Base-by-base conservation (phyloP, 2,797 vertebrate genomes). In the Dromococcyx pavoninus region DNA sequence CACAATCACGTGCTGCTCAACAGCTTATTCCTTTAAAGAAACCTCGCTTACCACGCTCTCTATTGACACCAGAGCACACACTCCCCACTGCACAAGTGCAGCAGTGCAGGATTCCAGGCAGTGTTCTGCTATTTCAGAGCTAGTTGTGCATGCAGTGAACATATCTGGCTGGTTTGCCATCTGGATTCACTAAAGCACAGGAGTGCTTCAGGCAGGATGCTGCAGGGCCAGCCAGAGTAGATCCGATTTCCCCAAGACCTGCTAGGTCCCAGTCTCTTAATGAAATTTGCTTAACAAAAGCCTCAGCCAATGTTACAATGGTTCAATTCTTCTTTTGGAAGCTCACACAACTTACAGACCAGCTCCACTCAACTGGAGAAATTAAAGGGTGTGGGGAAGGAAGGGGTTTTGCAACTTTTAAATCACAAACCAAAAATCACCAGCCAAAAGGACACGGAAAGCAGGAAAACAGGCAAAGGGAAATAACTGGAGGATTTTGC, bases 241-340 rank as follows among this genome's bases (percentile, higher is more conserved):
- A 96, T 94, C 92, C 77, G 95, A 87, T 94, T 96, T 95, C 95
- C 94, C 66, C 71, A 89, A 83, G 97, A 95, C 88, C 88, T 90
- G 72, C 57, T 75, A 88, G 93, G 94, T 96, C 94, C 67, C 39
- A 15, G 93, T 92, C 94, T 97, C 97, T 97, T 98, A 95, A 96
- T 96, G 96, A 97, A 96, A 98, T 98, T 93, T 97, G 96, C 60
- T 35, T 97, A 97, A 98, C 97, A 98, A 98, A 98, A 96, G 96
- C 91, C 53, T 87, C 93, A 62, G 77, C 73, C 65, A 10, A 71
- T 1, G 21, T 74, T 89, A 98, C 97, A 97, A 97, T 93, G 95
- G 94, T 87, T 90, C 76, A 64, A 97, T 97, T 98, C 97, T 98
- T 97, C 97, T 92, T 94, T 62, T 91, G 93, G 89, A 86, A 95